Base-by-base conservation (phyloP, 2,113 vertebrate species). In the Castor canadensis region DNA sequence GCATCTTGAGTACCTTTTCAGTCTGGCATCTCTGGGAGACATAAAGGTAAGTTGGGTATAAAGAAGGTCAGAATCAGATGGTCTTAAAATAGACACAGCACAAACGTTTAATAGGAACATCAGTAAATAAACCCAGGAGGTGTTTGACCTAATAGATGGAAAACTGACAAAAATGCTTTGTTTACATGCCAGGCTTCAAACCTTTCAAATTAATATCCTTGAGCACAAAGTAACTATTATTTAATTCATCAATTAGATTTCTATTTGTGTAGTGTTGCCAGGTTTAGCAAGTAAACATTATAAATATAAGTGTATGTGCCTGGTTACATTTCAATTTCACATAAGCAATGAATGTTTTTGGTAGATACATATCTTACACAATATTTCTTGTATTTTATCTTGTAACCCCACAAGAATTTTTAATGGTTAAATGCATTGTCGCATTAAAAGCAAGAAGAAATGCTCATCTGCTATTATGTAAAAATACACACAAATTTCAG, bases 141-240 rank as follows among this genome's bases (percentile, higher is more conserved):
- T 69, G 1, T 56, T 93, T 96, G 28, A 32, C 58, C 49, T 80
- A 93, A 94, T n/a, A 97, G 77, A 95, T 43, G 24, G 84, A 89
- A 98, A 98, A 95, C 16, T 82, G n/a, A 71, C 54, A 81, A 95
- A 94, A 47, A 86, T 17, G 32, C 85, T 69, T 49, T n/a, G 56
- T 38, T 16, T 79, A 54, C 20, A 43, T 47, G 56, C 56, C 38
- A 47, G 28, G 28, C 43, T 95, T 91, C 73, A 95, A 88, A 56
- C 3, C 67, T 52, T 82, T 79, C 16, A 87, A 77, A 67, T 77
- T 67, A 73, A 47, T 82, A 93, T 82, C 13, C 35, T 91, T 45
- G 79, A 3, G 0, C 26, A 43, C 54, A 86, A 95, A 93, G 38
- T n/a, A 83, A 40, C 32, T 85, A 62, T 40, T 56, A 54, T 83